Evolutionary conservation across 2,113 vertebrate species (phyloP), one percentile per base, ranked within the genome.

Genomic region (human): DNA sequence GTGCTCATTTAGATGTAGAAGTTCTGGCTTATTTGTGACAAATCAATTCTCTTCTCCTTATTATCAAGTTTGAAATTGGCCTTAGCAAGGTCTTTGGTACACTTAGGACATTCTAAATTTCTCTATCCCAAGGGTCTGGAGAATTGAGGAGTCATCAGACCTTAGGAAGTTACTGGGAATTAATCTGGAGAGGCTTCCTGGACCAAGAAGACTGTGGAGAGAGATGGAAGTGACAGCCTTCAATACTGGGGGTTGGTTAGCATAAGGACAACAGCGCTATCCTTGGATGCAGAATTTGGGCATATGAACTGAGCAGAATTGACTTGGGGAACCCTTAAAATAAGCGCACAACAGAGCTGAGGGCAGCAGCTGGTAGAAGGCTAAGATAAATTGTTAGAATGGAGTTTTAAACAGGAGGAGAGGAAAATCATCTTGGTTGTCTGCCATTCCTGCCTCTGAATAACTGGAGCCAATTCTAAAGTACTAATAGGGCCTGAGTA

Each of bases 381-480:
- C 13, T 68, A 76, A 89, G 57, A 48, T 72, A 52, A 50, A 48
- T 70, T 32, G 43, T 70, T 75, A 70, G 2, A 68, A 10, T 61
- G n/a, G 43, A 73, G 14, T 68, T 97, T 94, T 64, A 93, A 75
- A 96, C 14, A 57, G 32, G 55, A 88, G 40, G 70, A 68, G 73
- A 86, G 23, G 14, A 5, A 40, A 10, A 5, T 70, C 8, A 38
- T 86, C 16, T 40, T 35, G n/a, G 38, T 72, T 18, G 17, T 18
- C 22, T 82, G 57, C 5, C 20, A 12, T 57, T 92, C 25, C 18
- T 72, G 43, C 25, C 86, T 91, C 79, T 93, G 72, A 61, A 59
- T 82, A 52, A 76, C 9, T 40, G 55, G 22, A 84, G 52, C n/a
- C 25, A 32, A 38, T 91, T 96, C 38, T 80, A 66, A 95, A 95